Conservation (phyloP, 2,797 vertebrate species). For the Austrolebias charrua region DNA sequence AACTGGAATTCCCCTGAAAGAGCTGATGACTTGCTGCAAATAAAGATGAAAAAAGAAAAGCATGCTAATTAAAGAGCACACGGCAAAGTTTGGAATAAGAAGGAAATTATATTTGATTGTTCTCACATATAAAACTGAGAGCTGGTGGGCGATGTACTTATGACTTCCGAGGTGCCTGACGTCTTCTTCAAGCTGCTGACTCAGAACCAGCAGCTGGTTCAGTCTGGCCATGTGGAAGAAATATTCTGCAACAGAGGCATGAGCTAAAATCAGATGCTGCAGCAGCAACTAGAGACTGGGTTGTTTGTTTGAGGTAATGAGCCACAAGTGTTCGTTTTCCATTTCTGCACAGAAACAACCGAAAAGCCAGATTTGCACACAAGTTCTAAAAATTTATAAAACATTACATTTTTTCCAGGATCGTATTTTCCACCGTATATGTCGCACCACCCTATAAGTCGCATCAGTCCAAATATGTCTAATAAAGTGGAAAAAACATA, state of each 20-base stretch:
- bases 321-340: too few species aligned
- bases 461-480: too few species aligned
- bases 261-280: neutral
- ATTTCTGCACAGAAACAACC: too few species aligned
- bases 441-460: too few species aligned
- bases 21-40: conserved; percentile 81
- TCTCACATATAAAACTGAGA: conserved; percentile 85
- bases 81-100: neutral
- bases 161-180: conserved; percentile 84
- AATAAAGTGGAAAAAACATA: too few species aligned
- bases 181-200: conserved; percentile 85
- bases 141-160: conserved; percentile 86
- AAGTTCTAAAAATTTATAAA: too few species aligned
- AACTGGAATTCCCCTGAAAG: conserved; percentile 76
- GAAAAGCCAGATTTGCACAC: too few species aligned
- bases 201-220: conserved; percentile 84
- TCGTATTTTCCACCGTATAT: too few species aligned
- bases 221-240: conserved; percentile 81
- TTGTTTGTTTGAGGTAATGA: neutral
- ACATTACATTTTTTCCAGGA: too few species aligned
- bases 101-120: neutral
- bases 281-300: neutral
- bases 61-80: neutral
- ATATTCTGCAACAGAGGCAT: conserved; percentile 73
- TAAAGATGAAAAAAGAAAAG: neutral